Base-by-base conservation (phyloP, 2,888 invertebrate species). In the Subacronicta megacephala region DNA sequence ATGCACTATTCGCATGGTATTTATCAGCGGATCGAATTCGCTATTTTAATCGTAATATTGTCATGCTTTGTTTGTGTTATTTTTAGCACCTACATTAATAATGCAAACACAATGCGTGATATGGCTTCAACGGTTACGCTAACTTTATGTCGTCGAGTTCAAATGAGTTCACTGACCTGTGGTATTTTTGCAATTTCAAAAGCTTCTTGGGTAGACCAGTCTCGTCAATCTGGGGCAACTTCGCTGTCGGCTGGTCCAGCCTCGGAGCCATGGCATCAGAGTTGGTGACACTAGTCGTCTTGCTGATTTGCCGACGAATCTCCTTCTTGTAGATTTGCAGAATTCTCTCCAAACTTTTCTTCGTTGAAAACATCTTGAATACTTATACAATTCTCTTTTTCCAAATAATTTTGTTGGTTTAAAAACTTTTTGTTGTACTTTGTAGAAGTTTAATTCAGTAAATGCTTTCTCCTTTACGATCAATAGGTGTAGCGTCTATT, bases 241-340 rank as follows among this genome's bases (percentile, higher is more conserved):
- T 90, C 50, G 81, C 78, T 12, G 82, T 77, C 12, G 87, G 76
- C 69, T 92, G 93, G 62, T 94, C 94, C 45, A 94, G 86, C 51
- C 95, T 89, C 0, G 95, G 92, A 12, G 92, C 91, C 90, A 95
- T 95, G 17, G 95, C 94, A 78, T 95, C 95, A 47, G 95, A 95
- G 81, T 95, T 95, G 12, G 95, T 94, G 42, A 95, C 95, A 80
- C 95, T 95, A 15, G 95, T 94, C 0, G 95, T 95, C 86, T 95
- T 95, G 85, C 95, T 95, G 70, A 95, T 95, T 61, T 93, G 91
- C 62, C 94, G 88, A 75, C 92, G 89, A 49, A 94, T 78, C 75
- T 94, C 94, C 75, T 90, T 90, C 77, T 88, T 91, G 80, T 92
- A 93, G 44, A 88, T 80, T 72, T 90, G 89, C 50, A 92, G 72